phyloP scores from a whole-genome alignment of 2,797 vertebrate species.

The Urocyon cinereoargenteus region DNA sequence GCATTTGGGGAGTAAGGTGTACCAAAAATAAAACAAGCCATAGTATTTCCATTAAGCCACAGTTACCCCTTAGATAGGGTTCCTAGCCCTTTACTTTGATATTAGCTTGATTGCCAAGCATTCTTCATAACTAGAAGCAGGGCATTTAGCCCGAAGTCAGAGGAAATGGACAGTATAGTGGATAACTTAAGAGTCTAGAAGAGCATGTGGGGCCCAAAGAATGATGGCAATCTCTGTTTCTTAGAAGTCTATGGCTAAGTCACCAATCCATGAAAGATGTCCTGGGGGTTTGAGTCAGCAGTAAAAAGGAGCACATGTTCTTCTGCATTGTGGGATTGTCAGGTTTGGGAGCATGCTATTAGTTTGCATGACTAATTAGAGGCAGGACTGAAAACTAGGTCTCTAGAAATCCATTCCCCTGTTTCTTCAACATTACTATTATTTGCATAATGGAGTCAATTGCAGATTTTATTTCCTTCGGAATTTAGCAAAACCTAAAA shows the following conservation, averaged over 20 bases:
- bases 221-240: not conserved
- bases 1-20: not conserved
- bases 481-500: constrained; percentile 59
- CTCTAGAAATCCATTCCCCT: not conserved
- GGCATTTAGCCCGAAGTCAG: not conserved
- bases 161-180: not conserved
- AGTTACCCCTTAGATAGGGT: not conserved
- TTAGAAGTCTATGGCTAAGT: not conserved
- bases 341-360: not conserved
- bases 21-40: not conserved
- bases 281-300: not conserved
- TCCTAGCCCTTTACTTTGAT: not conserved
- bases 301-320: not conserved
- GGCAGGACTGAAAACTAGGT: constrained; percentile 24
- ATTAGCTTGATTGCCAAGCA: not conserved
- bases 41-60: not conserved
- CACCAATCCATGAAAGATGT: not conserved
- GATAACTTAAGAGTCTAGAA: not conserved
- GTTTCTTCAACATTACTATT: not conserved
- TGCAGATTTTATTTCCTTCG: constrained; percentile 60
- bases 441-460: constrained; percentile 61
- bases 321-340: not conserved
- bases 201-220: not conserved
- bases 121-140: not conserved
- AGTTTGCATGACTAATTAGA: not conserved